Conservation (phyloP, 2,113 vertebrate species). For the Ia io region DNA sequence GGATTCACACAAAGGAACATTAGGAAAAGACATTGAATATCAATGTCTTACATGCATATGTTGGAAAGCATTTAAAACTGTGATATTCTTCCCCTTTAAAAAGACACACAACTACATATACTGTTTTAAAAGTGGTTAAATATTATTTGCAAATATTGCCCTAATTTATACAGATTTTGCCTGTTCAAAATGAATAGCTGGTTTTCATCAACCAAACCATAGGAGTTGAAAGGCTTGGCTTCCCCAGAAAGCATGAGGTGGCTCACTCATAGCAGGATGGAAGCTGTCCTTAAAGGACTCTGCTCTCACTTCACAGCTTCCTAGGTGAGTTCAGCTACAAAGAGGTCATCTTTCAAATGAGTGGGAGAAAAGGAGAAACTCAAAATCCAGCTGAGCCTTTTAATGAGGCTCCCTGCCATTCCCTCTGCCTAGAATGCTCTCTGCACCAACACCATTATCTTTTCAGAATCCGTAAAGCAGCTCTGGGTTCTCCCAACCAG, state of each 20-base stretch:
- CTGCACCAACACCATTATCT: background rate
- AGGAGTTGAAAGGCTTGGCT: background rate
- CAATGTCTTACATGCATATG: background rate
- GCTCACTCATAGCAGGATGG: background rate
- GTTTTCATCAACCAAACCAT: constrained; percentile 4
- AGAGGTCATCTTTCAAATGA: background rate
- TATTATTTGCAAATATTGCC: background rate
- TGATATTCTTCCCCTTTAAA: background rate
- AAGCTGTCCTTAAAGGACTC: background rate
- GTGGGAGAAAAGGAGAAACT: background rate
- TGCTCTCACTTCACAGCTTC: background rate
- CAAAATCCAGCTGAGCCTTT: background rate
- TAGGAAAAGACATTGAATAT: background rate
- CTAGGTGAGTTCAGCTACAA: background rate
- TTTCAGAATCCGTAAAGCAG: background rate
- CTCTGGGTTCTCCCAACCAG: background rate
- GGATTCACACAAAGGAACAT: background rate
- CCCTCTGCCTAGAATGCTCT: background rate
- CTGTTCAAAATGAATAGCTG: background rate
- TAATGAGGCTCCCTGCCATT: background rate
- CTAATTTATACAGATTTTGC: constrained; percentile 16
- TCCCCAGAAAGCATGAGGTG: background rate
- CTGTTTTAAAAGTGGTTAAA: constrained; percentile 2
- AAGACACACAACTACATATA: background rate
- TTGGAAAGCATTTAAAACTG: background rate